Evolutionary conservation across 1,140 invertebrate species (phyloP).

Genomic region (Drosophila melanica): DNA sequence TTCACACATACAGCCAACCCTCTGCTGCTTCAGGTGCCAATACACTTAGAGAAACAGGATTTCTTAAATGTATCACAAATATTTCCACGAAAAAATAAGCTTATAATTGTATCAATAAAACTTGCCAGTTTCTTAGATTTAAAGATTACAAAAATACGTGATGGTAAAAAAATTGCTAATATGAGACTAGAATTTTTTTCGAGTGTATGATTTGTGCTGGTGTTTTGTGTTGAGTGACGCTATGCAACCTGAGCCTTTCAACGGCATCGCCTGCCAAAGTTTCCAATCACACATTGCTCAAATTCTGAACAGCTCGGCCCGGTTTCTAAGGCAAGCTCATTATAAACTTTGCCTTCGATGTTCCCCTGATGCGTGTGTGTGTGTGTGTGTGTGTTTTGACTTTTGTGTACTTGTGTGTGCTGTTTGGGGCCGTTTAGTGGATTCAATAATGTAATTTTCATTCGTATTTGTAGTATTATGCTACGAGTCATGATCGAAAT

Average conservation of each 20-base stretch:
- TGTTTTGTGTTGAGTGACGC: not conserved
- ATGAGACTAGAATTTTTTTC: not conserved
- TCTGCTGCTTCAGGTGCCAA: too few relatives aligned
- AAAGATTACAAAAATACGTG: too few relatives aligned
- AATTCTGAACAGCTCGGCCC: conserved; percentile 29
- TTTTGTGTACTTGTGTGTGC: conserved; percentile 4
- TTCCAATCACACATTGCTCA: conserved; percentile 37
- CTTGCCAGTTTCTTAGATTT: too few relatives aligned
- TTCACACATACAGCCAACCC: not conserved
- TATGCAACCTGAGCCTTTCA: conserved; percentile 10
- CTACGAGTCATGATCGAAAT: conserved; percentile 67
- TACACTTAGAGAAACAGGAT: too few relatives aligned
- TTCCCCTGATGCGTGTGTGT: conserved; percentile 55
- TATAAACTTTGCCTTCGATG: conserved; percentile 73
- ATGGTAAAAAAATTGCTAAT: too few relatives aligned
- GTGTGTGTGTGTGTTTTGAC: conserved; percentile 31
- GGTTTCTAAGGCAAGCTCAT: conserved; percentile 59
- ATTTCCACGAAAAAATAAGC: too few relatives aligned
- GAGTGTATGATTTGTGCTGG: not conserved
- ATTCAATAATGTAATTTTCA: conserved; percentile 65
- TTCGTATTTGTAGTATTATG: conserved; percentile 59
- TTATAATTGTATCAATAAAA: too few relatives aligned
- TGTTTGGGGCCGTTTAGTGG: conserved; percentile 58
- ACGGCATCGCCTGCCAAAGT: conserved; percentile 19
- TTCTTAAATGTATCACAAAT: too few relatives aligned